These are phyloP conservation scores for Ceratothoa steindachneri DNA, from an alignment of 2,888 invertebrate species.

Conservation along the genomic window DNA sequence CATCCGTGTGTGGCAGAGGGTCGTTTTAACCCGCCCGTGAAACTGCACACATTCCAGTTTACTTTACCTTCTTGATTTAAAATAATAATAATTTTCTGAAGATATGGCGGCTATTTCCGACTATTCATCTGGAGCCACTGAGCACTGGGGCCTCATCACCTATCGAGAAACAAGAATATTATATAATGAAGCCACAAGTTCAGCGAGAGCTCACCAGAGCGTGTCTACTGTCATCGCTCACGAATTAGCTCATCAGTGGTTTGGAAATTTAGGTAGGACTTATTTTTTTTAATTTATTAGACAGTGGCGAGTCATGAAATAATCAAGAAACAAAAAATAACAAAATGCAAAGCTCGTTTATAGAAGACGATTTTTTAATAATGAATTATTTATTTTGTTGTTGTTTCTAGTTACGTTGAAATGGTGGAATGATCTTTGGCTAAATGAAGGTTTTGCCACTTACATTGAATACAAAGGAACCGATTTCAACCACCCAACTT, in stretches of 20 bases:
- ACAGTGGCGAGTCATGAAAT: too few relatives aligned
- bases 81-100: constrained; percentile 55
- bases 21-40: too few relatives aligned
- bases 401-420: constrained; percentile 52
- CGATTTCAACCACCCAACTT: constrained; percentile 66
- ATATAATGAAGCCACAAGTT: constrained; percentile 68
- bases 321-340: too few relatives aligned
- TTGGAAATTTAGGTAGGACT: constrained; percentile 65
- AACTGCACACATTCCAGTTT: too few relatives aligned
- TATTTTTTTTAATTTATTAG: not conserved
- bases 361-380: not conserved
- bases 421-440: constrained; percentile 74
- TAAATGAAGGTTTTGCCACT: constrained; percentile 89
- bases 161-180: constrained; percentile 64
- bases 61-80: too few relatives aligned
- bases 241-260: constrained; percentile 94
- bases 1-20: too few relatives aligned
- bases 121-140: constrained; percentile 89
- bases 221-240: constrained; percentile 82
- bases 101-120: constrained; percentile 84
- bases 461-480: constrained; percentile 81
- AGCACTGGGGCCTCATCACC: constrained; percentile 91
- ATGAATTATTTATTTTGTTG: constrained; percentile 4
- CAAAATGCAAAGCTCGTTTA: not conserved
- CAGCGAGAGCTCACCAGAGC: constrained; percentile 69